These are phyloP conservation scores for Amphilophus citrinellus DNA, from an alignment of 2,113 vertebrate species.

Conservation along the genomic window DNA sequence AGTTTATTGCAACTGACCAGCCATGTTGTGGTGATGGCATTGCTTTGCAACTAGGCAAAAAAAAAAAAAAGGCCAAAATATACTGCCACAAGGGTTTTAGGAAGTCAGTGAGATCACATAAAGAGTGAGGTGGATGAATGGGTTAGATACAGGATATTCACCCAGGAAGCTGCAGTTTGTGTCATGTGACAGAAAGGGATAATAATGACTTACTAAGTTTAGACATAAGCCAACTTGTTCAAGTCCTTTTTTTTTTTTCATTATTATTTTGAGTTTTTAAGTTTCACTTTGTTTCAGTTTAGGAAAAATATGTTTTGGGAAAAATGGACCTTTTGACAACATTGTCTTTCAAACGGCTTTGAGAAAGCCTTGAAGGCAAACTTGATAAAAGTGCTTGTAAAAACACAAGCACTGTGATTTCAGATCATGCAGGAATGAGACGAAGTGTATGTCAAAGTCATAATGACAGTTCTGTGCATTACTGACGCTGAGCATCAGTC, in stretches of 20 bases:
- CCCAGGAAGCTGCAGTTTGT: background rate
- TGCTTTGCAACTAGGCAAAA: background rate
- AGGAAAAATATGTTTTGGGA: background rate
- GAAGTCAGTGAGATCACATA: background rate
- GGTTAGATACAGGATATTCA: background rate
- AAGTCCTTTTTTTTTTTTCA: too few species aligned
- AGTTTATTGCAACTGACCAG: background rate
- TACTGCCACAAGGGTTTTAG: background rate
- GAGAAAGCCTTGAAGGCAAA: background rate
- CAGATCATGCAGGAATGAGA: too few species aligned
- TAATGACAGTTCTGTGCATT: background rate
- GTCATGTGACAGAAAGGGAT: background rate
- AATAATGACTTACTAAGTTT: background rate
- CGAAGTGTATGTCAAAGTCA: background rate
- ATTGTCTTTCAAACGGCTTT: background rate
- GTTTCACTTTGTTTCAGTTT: background rate
- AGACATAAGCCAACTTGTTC: background rate
- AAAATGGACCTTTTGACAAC: background rate
- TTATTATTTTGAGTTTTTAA: background rate
- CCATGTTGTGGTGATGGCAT: background rate
- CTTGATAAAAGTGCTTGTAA: background rate
- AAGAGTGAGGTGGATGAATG: background rate
- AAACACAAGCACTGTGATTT: background rate
- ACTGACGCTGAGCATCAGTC: background rate
- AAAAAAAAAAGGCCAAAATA: too few species aligned